phyloP scores from a whole-genome alignment of 2,113 vertebrate species.

The Austrofundulus limnaeus region DNA sequence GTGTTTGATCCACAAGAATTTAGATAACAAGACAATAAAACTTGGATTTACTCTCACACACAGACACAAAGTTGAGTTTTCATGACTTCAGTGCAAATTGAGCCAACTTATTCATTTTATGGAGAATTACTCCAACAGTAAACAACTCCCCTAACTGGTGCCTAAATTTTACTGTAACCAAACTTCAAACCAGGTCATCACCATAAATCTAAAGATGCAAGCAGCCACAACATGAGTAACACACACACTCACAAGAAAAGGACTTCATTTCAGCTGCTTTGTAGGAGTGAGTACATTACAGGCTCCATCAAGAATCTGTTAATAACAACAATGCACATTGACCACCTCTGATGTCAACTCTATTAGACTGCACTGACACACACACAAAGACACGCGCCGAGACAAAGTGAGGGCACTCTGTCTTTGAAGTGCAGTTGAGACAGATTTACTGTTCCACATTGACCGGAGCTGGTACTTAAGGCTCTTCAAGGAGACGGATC shows the following conservation, averaged over 20 bases:
- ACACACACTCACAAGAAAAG: slow-evolving; percentile 26
- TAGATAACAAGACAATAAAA: slow-evolving; percentile 37
- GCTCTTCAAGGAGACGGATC: slow-evolving; percentile 40
- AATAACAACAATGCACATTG: slow-evolving; percentile 24
- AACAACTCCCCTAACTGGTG: background rate
- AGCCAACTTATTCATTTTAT: background rate
- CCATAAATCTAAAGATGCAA: slow-evolving; percentile 3
- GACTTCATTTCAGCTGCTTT: slow-evolving; percentile 61
- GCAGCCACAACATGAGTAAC: slow-evolving; percentile 8
- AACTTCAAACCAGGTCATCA: background rate
- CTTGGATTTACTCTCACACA: slow-evolving; percentile 17
- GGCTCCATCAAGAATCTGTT: slow-evolving; percentile 26
- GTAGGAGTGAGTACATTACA: slow-evolving; percentile 26
- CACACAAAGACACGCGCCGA: background rate
- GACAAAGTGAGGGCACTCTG: slow-evolving; percentile 27
- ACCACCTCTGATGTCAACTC: slow-evolving; percentile 49
- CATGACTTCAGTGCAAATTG: background rate
- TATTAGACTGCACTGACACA: slow-evolving; percentile 28
- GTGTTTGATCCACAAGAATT: slow-evolving; percentile 52
- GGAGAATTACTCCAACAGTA: background rate
- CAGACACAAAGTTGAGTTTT: background rate
- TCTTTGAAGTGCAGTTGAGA: slow-evolving; percentile 53
- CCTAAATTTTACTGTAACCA: background rate
- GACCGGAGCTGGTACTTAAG: slow-evolving; percentile 53
- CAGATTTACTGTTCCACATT: slow-evolving; percentile 58